Percentiles rank a stretch among this genome's conserved stretches.
Conservation (phyloP, 1,140 invertebrate genomes). For the Atta texana region DNA sequence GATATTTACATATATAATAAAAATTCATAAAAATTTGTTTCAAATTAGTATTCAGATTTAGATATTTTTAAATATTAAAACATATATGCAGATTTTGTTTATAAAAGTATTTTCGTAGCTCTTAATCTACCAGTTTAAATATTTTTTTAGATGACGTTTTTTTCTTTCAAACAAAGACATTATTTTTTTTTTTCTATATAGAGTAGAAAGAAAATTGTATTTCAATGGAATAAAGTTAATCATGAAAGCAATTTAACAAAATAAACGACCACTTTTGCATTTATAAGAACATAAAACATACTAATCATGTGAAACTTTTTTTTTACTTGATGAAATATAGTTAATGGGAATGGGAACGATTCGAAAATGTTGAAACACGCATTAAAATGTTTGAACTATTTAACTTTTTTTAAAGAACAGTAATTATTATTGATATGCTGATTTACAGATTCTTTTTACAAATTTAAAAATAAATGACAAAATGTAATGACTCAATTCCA, state of each 20-base stretch:
- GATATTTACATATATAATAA: too few species aligned
- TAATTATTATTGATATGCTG: neutral
- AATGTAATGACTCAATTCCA: neutral
- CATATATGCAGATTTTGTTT: neutral
- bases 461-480: neutral
- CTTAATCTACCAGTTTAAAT: neutral
- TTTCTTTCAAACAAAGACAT: neutral
- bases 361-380: neutral
- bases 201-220: neutral
- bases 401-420: neutral
- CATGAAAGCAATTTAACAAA: neutral
- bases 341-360: neutral
- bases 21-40: too few species aligned
- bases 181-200: neutral
- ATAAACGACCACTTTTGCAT: neutral
- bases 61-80: neutral
- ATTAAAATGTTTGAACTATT: neutral
- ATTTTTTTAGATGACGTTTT: neutral
- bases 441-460: neutral
- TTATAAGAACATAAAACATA: constrained; percentile 9
- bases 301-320: neutral
- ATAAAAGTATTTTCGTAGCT: neutral
- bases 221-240: neutral
- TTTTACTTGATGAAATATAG: neutral
- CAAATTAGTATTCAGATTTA: neutral